Evolutionary conservation across 2,888 invertebrate species (phyloP).

Genomic region (Autographa gamma): DNA sequence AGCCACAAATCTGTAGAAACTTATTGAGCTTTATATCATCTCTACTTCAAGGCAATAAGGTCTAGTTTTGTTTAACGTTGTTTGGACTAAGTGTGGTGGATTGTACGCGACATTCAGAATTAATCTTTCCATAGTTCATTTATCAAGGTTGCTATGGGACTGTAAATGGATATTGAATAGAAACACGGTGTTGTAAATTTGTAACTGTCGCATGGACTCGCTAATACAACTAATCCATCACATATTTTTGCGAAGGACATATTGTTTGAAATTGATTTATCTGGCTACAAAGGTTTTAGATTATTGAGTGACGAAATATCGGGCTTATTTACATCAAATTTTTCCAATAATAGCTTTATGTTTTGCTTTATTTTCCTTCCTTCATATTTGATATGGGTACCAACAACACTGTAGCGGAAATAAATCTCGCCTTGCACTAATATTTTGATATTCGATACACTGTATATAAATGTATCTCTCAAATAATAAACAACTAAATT

Average conservation of each 20-base stretch:
- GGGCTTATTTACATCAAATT: background rate
- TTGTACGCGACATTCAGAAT: conserved; percentile 23
- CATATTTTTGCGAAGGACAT: background rate
- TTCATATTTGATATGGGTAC: background rate
- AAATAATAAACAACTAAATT: background rate
- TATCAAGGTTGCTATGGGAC: conserved; percentile 10
- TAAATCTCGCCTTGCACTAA: background rate
- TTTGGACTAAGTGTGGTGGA: background rate
- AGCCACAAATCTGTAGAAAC: background rate
- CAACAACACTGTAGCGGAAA: background rate
- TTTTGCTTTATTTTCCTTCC: no score
- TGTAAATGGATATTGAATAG: background rate
- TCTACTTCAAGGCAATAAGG: background rate
- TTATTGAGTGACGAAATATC: background rate
- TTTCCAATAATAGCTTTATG: no score
- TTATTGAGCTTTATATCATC: background rate
- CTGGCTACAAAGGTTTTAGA: background rate
- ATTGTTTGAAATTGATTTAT: background rate
- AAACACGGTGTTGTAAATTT: background rate
- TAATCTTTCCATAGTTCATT: conserved; percentile 26
- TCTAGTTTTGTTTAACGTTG: background rate
- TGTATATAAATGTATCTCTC: background rate
- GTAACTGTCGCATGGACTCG: background rate
- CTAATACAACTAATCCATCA: background rate
- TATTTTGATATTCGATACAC: background rate